These are phyloP conservation scores for Cyprinella venusta DNA, from an alignment of 2,797 vertebrate species.

Conservation along the genomic window DNA sequence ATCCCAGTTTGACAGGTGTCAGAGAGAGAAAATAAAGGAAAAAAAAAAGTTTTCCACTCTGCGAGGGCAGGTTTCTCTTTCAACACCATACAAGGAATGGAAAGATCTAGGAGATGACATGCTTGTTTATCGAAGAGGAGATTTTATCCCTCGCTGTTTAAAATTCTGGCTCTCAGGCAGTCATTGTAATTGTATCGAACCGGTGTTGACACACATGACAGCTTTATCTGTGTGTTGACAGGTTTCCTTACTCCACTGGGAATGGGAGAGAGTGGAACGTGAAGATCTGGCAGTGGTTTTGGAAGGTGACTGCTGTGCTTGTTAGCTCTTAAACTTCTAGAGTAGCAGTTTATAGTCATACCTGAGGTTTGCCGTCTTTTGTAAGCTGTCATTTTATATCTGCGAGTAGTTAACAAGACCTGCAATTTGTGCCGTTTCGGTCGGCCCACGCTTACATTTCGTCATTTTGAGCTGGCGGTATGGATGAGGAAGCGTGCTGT, in stretches of 20 bases:
- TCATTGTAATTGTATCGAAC: conserved; percentile 8
- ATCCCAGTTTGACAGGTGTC: not conserved
- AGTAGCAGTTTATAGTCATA: conserved; percentile 2
- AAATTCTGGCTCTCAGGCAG: not conserved
- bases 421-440: not conserved
- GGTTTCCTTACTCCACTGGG: not conserved
- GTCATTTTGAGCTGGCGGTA: not conserved
- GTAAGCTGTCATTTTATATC: conserved; percentile 10
- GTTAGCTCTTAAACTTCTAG: not conserved
- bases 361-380: not conserved
- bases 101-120: not conserved
- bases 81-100: not conserved
- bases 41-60: not conserved
- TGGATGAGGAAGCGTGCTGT: not conserved
- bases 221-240: conserved; percentile 8
- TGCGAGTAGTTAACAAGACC: not conserved
- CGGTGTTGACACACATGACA: conserved; percentile 11
- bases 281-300: conserved; percentile 5
- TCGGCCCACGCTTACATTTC: not conserved
- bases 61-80: not conserved
- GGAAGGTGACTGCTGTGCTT: conserved; percentile 6
- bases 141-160: conserved; percentile 5
- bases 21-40: not conserved
- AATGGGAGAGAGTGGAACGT: not conserved
- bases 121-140: conserved; percentile 9